These are phyloP conservation scores for Cydia fagiglandana DNA, from an alignment of 1,140 invertebrate species.

Conservation along the genomic window DNA sequence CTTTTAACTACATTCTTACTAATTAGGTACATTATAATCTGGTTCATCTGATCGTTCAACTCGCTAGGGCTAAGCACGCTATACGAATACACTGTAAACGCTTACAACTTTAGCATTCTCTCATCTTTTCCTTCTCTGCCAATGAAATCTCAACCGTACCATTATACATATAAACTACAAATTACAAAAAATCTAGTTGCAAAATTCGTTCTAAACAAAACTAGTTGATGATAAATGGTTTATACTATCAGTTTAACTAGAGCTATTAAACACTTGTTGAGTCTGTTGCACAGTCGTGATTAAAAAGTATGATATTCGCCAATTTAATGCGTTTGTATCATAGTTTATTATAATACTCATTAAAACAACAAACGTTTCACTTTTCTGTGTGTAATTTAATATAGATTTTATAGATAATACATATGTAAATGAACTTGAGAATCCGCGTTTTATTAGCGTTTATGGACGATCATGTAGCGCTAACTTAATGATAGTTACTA, in stretches of 20 bases:
- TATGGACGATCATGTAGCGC: neutral
- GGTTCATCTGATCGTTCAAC: neutral
- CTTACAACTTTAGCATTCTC: neutral
- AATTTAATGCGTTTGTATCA: too few relatives aligned
- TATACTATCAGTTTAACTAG: neutral
- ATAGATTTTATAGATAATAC: neutral
- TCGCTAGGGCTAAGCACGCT: neutral
- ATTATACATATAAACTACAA: neutral
- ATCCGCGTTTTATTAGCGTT: constrained; percentile 5
- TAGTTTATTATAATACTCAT: neutral
- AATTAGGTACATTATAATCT: too few relatives aligned
- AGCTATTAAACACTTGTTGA: neutral
- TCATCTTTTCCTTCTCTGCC: neutral
- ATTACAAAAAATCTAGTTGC: neutral
- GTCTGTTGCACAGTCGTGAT: neutral
- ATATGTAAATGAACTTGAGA: neutral
- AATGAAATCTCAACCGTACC: neutral
- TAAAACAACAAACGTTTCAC: neutral
- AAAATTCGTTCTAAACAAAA: neutral
- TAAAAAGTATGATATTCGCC: neutral
- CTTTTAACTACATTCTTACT: too few relatives aligned
- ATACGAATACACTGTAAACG: neutral
- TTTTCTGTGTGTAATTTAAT: neutral
- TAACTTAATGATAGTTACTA: neutral
- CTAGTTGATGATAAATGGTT: too few relatives aligned